Percentiles rank a stretch among this genome's conserved stretches.
Evolutionary conservation across 1,140 invertebrate genomes (phyloP).

Genomic region (Drosophila gunungcola): DNA sequence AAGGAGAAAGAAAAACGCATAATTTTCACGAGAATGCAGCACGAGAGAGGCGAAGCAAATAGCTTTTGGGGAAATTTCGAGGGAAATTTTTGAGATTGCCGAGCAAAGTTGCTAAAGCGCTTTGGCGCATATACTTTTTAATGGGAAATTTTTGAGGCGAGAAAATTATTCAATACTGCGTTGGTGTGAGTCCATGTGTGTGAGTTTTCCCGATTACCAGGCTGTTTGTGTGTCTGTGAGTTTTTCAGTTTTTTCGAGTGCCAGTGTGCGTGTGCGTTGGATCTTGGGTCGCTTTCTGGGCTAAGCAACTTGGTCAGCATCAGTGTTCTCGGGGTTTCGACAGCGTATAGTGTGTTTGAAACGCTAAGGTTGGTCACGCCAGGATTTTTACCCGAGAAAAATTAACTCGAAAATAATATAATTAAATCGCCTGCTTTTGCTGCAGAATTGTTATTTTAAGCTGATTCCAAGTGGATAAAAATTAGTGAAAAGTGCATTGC

Average conservation of each 20-base stretch:
- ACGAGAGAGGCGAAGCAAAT: slow-evolving; percentile 5
- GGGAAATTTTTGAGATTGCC: slow-evolving; percentile 59
- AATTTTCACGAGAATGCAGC: slow-evolving; percentile 64
- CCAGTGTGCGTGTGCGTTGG: slow-evolving; percentile 50
- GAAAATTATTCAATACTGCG: slow-evolving; percentile 76
- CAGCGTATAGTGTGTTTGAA: slow-evolving; percentile 85
- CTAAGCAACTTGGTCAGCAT: slow-evolving; percentile 77
- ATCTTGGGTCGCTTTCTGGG: slow-evolving; percentile 74
- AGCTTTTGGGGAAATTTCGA: slow-evolving; percentile 52
- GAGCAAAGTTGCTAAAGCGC: slow-evolving; percentile 72
- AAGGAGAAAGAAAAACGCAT: slow-evolving; percentile 55
- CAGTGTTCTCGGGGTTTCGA: slow-evolving; percentile 85
- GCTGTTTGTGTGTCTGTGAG: slow-evolving; percentile 20
- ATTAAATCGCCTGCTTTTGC: neutral
- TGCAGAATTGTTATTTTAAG: slow-evolving; percentile 30
- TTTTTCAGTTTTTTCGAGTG: slow-evolving; percentile 22
- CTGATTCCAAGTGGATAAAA: slow-evolving; percentile 18
- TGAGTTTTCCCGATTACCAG: slow-evolving; percentile 10
- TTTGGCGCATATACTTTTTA: slow-evolving; percentile 69
- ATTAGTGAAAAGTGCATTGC: slow-evolving; percentile 66
- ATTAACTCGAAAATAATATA: slow-evolving; percentile 24
- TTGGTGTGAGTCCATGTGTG: slow-evolving; percentile 34
- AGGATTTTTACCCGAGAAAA: slow-evolving; percentile 62
- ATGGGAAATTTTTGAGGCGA: slow-evolving; percentile 72
- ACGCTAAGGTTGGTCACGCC: slow-evolving; percentile 85